A percentile compares a stretch with the other conserved stretches of the same genome.
Conservation (phyloP, 2,888 invertebrate genomes). For the Strigamia transsilvanica region DNA sequence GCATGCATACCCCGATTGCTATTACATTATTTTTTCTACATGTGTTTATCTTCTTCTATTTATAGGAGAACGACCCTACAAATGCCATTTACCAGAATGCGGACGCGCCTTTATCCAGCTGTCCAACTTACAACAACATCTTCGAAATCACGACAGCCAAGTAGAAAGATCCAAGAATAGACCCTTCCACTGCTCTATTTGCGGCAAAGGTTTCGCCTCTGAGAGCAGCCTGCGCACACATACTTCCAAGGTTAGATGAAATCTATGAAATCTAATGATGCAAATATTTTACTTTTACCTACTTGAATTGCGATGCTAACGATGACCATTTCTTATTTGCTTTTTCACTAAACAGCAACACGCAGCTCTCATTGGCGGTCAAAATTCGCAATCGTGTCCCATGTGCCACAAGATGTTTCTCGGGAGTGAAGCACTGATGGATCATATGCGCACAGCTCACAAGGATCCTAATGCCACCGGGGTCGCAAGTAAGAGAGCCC, state of each 20-base stretch:
- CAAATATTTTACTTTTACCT: background rate
- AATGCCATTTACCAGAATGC: slow-evolving; percentile 94
- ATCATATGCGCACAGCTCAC: slow-evolving; percentile 95
- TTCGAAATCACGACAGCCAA: slow-evolving; percentile 94
- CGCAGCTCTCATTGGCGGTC: slow-evolving; percentile 90
- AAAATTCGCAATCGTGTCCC: slow-evolving; percentile 90
- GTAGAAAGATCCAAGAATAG: slow-evolving; percentile 93
- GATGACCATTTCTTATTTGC: background rate
- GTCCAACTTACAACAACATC: slow-evolving; percentile 94
- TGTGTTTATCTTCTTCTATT: background rate
- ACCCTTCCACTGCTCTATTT: slow-evolving; percentile 94
- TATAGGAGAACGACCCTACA: slow-evolving; percentile 94
- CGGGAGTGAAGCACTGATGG: slow-evolving; percentile 90
- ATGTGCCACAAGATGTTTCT: slow-evolving; percentile 94
- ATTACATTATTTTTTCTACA: slow-evolving; percentile 51
- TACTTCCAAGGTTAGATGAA: slow-evolving; percentile 89
- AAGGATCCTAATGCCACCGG: slow-evolving; percentile 90
- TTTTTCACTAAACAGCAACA: slow-evolving; percentile 80
- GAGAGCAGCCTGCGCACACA: slow-evolving; percentile 95
- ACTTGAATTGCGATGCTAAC: slow-evolving; percentile 9
- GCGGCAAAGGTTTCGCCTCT: slow-evolving; percentile 95
- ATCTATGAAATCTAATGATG: background rate
- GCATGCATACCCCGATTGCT: background rate
- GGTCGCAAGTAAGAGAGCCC: slow-evolving; percentile 79
- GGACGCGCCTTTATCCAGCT: slow-evolving; percentile 96